Percentiles rank a stretch among this genome's conserved stretches.
These are phyloP conservation scores for Lasioglossum vierecki DNA, from an alignment of 2,888 invertebrate genomes.

Conservation along the genomic window DNA sequence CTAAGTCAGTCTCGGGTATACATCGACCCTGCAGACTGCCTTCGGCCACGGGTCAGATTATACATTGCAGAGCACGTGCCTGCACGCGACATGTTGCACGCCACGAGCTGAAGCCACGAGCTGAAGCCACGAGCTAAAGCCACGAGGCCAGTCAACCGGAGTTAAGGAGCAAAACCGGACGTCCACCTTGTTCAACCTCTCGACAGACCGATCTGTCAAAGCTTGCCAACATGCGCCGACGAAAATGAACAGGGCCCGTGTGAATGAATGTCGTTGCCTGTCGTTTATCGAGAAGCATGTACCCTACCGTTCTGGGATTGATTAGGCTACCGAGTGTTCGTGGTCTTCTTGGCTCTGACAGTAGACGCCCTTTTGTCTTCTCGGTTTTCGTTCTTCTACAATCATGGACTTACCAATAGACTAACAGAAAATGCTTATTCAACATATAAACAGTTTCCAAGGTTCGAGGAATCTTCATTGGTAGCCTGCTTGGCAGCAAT, in stretches of 20 bases:
- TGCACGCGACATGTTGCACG: conserved; percentile 72
- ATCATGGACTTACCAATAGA: too few relatives aligned
- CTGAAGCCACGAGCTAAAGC: conserved; percentile 45
- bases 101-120: conserved; percentile 38
- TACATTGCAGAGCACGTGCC: conserved; percentile 71
- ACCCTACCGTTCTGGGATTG: neutral
- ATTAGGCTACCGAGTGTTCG: neutral
- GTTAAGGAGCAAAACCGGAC: conserved; percentile 41
- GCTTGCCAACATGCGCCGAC: neutral
- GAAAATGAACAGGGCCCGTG: neutral
- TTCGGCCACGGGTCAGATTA: conserved; percentile 67
- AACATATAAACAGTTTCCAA: too few relatives aligned
- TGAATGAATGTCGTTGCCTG: neutral
- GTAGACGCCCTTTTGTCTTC: too few relatives aligned
- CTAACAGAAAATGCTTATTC: too few relatives aligned
- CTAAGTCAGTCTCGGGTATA: conserved; percentile 51
- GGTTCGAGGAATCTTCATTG: too few relatives aligned
- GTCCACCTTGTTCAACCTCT: conserved; percentile 20
- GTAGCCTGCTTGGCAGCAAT: too few relatives aligned
- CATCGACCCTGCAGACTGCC: conserved; percentile 61
- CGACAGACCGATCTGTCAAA: conserved; percentile 36
- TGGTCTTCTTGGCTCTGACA: too few relatives aligned
- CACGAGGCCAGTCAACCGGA: conserved; percentile 46
- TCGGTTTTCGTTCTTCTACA: too few relatives aligned
- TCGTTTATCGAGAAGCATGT: neutral